Evolutionary conservation across 2,888 invertebrate species (phyloP).

Genomic region (Meiosimyza decipiens): DNA sequence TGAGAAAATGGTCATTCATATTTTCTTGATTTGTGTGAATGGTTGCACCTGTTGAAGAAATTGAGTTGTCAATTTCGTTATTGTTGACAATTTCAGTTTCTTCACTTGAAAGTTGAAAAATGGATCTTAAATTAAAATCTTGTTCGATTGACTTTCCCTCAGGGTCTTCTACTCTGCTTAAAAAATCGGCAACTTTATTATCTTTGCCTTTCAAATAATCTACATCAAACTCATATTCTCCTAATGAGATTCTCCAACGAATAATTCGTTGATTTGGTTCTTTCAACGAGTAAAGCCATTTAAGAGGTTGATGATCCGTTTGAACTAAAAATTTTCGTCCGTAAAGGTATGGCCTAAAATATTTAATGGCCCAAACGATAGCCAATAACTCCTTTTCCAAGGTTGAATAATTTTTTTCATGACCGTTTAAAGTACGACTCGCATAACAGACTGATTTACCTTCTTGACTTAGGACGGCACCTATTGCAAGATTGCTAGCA

Average conservation of each 20-base stretch:
- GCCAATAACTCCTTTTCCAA: not conserved
- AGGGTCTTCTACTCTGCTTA: not conserved
- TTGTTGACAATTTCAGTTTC: not conserved
- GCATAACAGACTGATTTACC: slow-evolving; percentile 40
- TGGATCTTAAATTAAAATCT: too few relatives aligned
- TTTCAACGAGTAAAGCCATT: not conserved
- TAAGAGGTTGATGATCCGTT: not conserved
- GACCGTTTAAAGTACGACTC: slow-evolving; percentile 41
- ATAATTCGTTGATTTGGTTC: not conserved
- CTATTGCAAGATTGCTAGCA: slow-evolving; percentile 41
- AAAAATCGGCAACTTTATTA: slow-evolving; percentile 2
- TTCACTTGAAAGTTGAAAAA: not conserved
- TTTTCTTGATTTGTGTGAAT: not conserved
- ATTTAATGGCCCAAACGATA: not conserved
- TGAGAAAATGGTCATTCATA: not conserved
- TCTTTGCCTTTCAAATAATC: not conserved
- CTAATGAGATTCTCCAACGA: not conserved
- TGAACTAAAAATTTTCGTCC: too few relatives aligned
- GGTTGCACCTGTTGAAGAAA: not conserved
- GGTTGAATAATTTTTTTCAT: slow-evolving; percentile 28
- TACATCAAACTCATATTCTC: not conserved
- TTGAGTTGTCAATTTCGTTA: not conserved
- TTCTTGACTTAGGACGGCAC: slow-evolving; percentile 42
- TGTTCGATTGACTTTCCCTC: too few relatives aligned
- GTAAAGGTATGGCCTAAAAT: not conserved